phyloP scores from a whole-genome alignment of 2,797 vertebrate genomes.

The Phrynocephalus forsythii region DNA sequence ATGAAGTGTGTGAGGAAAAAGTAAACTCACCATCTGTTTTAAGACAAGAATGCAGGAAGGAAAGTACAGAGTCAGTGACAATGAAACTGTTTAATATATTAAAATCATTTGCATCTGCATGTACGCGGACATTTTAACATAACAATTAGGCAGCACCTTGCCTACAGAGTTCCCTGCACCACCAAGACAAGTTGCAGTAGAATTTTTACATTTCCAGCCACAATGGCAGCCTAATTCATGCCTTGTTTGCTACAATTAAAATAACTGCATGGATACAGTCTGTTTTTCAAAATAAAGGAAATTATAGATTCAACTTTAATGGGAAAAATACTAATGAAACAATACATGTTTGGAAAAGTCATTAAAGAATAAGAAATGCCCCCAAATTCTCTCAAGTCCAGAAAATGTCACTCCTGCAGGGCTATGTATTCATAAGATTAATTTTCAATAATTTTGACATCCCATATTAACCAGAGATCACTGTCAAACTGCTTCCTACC shows the following conservation, averaged over 20 bases:
- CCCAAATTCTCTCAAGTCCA: background rate
- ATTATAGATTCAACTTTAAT: background rate
- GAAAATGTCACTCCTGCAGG: background rate
- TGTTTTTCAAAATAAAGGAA: background rate
- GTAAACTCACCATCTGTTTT: constrained; percentile 83
- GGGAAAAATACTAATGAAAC: background rate
- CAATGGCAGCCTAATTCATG: background rate
- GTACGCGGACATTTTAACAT: background rate
- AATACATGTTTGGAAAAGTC: background rate
- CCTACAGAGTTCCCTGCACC: background rate
- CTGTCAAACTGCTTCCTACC: background rate
- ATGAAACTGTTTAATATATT: constrained; percentile 46
- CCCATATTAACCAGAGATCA: background rate
- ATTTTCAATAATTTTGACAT: background rate
- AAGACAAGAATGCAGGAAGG: constrained; percentile 81
- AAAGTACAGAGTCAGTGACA: constrained; percentile 78
- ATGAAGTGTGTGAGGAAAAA: constrained; percentile 63
- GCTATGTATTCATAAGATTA: background rate
- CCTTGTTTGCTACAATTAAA: background rate
- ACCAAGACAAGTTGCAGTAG: background rate
- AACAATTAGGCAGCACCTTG: background rate
- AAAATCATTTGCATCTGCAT: background rate
- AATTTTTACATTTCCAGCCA: background rate
- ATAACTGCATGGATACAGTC: background rate
- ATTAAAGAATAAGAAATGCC: background rate